Conservation (phyloP, 1,140 invertebrate genomes). For the Manduca sexta region DNA sequence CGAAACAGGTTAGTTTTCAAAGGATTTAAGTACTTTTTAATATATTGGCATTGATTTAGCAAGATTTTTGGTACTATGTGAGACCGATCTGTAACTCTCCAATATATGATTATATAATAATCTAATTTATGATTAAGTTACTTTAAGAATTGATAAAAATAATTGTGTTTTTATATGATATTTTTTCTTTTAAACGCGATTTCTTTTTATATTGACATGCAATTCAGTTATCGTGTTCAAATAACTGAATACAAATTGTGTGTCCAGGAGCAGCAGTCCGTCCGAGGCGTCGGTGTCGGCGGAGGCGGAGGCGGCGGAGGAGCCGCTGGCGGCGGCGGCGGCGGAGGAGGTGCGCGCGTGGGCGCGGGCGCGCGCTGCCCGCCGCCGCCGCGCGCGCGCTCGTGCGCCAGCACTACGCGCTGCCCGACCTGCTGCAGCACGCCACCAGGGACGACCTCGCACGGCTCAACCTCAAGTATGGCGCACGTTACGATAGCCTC, state of each 20-base stretch:
- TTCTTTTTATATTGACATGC: no score
- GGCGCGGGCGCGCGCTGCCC: conserved; percentile 30
- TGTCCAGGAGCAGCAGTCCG: background rate
- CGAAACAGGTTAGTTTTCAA: conserved; percentile 35
- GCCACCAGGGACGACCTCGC: conserved; percentile 59
- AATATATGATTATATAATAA: no score
- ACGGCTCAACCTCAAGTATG: conserved; percentile 52
- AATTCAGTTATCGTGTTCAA: no score
- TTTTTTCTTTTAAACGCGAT: no score
- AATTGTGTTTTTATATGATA: no score
- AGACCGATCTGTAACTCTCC: no score
- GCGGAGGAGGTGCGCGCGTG: conserved; percentile 33
- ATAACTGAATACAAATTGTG: no score
- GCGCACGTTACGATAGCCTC: no score
- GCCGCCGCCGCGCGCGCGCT: conserved; percentile 31
- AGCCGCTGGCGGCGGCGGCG: background rate
- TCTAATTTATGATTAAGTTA: no score
- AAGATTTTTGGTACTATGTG: no score
- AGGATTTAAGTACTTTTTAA: background rate
- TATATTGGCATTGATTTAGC: no score
- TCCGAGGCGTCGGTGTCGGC: background rate
- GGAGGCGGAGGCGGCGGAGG: conserved; percentile 15
- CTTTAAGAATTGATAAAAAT: no score
- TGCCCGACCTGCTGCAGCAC: conserved; percentile 48
- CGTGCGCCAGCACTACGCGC: conserved; percentile 36